phyloP scores from a whole-genome alignment of 2,888 invertebrate genomes.

The Phytoseiulus persimilis region DNA sequence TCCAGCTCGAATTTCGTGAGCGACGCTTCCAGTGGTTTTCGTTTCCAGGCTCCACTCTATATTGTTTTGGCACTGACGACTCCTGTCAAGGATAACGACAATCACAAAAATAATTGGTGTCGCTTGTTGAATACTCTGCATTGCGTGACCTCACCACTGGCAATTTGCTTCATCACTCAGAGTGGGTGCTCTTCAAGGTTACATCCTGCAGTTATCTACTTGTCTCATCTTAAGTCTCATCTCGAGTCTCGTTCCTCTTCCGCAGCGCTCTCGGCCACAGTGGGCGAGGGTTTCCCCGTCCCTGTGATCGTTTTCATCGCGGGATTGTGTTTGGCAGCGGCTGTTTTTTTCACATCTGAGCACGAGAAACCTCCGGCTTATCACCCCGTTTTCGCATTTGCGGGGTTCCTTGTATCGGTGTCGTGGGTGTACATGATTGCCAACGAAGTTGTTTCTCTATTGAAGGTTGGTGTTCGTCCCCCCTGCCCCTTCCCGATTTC shows the following conservation, averaged over 20 bases:
- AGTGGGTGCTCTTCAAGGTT: slow-evolving; percentile 42
- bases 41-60: slow-evolving; percentile 53
- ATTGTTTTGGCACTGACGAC: slow-evolving; percentile 55
- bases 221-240: background rate
- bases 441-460: slow-evolving; percentile 57
- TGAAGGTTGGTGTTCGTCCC: slow-evolving; percentile 48
- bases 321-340: slow-evolving; percentile 47
- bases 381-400: slow-evolving; percentile 54
- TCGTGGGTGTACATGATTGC: slow-evolving; percentile 59
- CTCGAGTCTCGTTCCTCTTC: background rate
- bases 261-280: background rate
- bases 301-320: slow-evolving; percentile 48
- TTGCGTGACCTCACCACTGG: slow-evolving; percentile 53
- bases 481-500: too few relatives aligned
- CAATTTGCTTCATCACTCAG: slow-evolving; percentile 50
- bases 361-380: slow-evolving; percentile 49
- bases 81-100: slow-evolving; percentile 56
- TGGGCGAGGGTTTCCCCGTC: slow-evolving; percentile 45
- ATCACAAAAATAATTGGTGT: slow-evolving; percentile 56
- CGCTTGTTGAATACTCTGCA: slow-evolving; percentile 56
- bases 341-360: slow-evolving; percentile 49
- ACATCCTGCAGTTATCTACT: background rate
- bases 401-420: slow-evolving; percentile 57
- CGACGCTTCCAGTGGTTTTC: background rate
- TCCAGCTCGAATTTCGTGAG: background rate